Conservation (phyloP, 2,797 vertebrate species). For the Xenopus petersii region DNA sequence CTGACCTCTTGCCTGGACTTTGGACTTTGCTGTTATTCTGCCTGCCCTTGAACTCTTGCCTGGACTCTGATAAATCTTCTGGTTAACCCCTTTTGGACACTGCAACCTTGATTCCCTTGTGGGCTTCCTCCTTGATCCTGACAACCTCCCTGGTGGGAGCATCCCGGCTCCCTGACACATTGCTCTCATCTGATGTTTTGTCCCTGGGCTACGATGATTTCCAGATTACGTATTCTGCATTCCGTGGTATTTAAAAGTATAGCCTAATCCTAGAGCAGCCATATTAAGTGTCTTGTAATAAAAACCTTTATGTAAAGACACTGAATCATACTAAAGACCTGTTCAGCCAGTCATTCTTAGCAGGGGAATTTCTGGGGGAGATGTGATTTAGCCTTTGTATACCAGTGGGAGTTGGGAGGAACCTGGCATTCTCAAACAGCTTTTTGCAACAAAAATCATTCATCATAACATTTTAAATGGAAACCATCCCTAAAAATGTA, state of each 20-base stretch:
- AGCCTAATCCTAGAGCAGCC: background rate
- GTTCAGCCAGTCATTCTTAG: background rate
- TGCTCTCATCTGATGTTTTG: no score
- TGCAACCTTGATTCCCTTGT: no score
- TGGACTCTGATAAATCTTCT: no score
- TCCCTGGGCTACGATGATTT: background rate
- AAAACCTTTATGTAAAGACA: constrained; percentile 2
- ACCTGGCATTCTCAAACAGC: background rate
- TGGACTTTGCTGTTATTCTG: no score
- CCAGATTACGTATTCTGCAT: background rate
- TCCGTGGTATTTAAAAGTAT: background rate
- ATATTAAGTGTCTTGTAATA: constrained; percentile 1
- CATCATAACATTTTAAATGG: constrained; percentile 21
- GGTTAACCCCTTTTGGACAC: no score
- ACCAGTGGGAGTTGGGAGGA: constrained; percentile 4
- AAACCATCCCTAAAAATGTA: constrained; percentile 14
- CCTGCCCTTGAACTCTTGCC: no score
- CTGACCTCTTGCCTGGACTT: no score
- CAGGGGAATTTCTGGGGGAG: constrained; percentile 27
- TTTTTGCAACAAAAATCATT: constrained; percentile 5
- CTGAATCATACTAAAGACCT: constrained; percentile 5
- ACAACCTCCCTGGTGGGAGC: no score
- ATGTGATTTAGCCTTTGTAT: constrained; percentile 9
- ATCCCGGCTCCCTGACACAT: no score
- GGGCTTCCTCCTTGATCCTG: no score